Percentiles rank a stretch among this genome's conserved stretches.
Evolutionary conservation across 2,113 vertebrate species (phyloP).

Genomic region (Chlorodrepanis virens): DNA sequence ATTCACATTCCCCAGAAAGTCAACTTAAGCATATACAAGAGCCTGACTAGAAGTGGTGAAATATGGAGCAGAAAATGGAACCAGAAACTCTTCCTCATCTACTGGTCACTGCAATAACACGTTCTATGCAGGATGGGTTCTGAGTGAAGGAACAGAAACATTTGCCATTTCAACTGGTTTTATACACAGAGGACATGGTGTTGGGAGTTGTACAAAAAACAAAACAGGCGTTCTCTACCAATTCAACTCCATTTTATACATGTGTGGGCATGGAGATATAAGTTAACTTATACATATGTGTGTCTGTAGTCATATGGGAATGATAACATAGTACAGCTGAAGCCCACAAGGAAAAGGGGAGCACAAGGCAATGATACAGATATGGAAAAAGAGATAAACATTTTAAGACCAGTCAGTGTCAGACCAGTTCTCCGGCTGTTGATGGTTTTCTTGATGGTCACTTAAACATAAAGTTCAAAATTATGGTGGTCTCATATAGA

Average conservation of each 20-base stretch:
- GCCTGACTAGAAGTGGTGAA: neutral
- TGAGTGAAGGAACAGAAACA: neutral
- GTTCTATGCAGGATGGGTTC: neutral
- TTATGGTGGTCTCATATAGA: neutral
- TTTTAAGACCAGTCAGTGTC: too few relatives aligned
- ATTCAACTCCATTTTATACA: neutral
- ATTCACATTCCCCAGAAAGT: neutral
- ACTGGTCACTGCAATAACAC: neutral
- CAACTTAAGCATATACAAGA: neutral
- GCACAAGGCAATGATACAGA: neutral
- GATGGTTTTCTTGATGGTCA: neutral
- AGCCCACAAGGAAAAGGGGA: neutral
- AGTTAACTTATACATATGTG: neutral
- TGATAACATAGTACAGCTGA: neutral
- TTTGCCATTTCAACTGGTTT: neutral
- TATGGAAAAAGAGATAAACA: neutral
- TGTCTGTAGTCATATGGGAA: neutral
- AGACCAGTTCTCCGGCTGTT: neutral
- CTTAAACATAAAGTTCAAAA: neutral
- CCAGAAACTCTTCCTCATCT: neutral
- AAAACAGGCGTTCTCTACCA: neutral
- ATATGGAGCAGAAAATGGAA: neutral
- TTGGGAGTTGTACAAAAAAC: neutral
- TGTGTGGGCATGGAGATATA: fast-evolving
- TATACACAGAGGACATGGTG: neutral